phyloP scores from a whole-genome alignment of 2,113 vertebrate genomes.

The Oryzias melastigma region DNA sequence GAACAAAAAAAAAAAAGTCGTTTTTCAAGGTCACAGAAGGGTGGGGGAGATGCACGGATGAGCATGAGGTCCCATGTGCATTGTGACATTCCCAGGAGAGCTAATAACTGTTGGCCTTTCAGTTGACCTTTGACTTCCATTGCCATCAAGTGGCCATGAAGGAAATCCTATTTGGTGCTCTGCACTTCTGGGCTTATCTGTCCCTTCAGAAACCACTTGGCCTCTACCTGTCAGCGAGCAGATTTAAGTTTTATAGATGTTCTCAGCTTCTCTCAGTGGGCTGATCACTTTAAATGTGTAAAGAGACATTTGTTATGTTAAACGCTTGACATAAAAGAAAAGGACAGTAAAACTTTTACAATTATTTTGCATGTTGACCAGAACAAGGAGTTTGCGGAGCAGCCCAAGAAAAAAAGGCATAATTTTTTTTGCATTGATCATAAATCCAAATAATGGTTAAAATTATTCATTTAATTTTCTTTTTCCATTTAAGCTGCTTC shows the following conservation, averaged over 20 bases:
- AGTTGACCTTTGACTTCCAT: slow-evolving; percentile 61
- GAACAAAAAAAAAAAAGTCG: slow-evolving; percentile 25
- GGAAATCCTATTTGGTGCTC: slow-evolving; percentile 28
- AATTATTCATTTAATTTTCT: too few species aligned
- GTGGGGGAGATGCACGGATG: slow-evolving; percentile 41
- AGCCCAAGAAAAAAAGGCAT: too few species aligned
- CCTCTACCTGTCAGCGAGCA: slow-evolving; percentile 26
- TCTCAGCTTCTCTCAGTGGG: slow-evolving; percentile 27
- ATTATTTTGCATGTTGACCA: too few species aligned
- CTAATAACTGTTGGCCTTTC: slow-evolving; percentile 62
- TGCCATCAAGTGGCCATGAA: slow-evolving; percentile 46
- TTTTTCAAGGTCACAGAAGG: slow-evolving; percentile 57
- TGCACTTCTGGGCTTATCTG: slow-evolving; percentile 32
- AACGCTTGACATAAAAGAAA: slow-evolving; percentile 12
- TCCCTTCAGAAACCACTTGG: slow-evolving; percentile 42
- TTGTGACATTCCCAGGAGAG: slow-evolving; percentile 61
- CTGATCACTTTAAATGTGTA: slow-evolving; percentile 19
- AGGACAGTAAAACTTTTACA: not conserved
- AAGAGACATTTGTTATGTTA: slow-evolving; percentile 20
- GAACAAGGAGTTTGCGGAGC: too few species aligned
- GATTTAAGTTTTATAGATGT: slow-evolving; percentile 27
- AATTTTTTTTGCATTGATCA: too few species aligned
- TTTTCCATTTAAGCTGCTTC: too few species aligned
- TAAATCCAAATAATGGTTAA: too few species aligned
- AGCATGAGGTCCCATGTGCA: slow-evolving; percentile 52